These are phyloP conservation scores for Danio choprae DNA, from an alignment of 2,797 vertebrate genomes.

Conservation along the genomic window DNA sequence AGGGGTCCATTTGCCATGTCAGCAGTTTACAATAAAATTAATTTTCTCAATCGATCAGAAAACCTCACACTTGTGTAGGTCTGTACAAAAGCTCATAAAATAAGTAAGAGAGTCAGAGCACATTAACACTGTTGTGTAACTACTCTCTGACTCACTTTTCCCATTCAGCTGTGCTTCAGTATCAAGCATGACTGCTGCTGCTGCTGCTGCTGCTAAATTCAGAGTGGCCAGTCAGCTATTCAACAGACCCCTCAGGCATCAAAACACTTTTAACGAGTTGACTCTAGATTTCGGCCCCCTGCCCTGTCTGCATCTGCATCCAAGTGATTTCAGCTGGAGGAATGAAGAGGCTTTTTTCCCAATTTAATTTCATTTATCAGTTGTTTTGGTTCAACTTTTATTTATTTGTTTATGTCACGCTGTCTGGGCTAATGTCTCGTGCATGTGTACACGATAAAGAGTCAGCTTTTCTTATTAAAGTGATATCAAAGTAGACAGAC, in stretches of 20 bases:
- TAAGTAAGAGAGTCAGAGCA: slow-evolving; percentile 5
- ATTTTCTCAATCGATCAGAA: slow-evolving; percentile 7
- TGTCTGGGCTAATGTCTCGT: slow-evolving; percentile 6
- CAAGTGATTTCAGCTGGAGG: slow-evolving; percentile 18
- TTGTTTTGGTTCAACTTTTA: background rate
- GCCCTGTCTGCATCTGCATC: background rate
- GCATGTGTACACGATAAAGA: background rate
- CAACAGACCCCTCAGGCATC: background rate
- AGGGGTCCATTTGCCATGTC: background rate
- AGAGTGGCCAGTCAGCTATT: slow-evolving; percentile 19
- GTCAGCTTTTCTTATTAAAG: background rate
- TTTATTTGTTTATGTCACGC: background rate
- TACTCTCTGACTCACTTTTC: slow-evolving; percentile 42
- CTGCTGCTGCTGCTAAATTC: slow-evolving; percentile 2
- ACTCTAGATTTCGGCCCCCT: background rate
- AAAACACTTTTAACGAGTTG: slow-evolving; percentile 17
- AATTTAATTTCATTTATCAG: background rate
- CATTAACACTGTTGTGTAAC: slow-evolving; percentile 18
- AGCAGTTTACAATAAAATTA: background rate
- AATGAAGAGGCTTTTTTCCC: background rate
- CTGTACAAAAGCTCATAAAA: slow-evolving; percentile 21
- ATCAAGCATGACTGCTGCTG: slow-evolving; percentile 11
- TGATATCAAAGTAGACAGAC: background rate
- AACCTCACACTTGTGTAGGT: slow-evolving; percentile 16
- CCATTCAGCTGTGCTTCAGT: slow-evolving; percentile 4